Evolutionary conservation across 2,888 invertebrate genomes (phyloP).

Genomic region (Macrostomum cliftonense): DNA sequence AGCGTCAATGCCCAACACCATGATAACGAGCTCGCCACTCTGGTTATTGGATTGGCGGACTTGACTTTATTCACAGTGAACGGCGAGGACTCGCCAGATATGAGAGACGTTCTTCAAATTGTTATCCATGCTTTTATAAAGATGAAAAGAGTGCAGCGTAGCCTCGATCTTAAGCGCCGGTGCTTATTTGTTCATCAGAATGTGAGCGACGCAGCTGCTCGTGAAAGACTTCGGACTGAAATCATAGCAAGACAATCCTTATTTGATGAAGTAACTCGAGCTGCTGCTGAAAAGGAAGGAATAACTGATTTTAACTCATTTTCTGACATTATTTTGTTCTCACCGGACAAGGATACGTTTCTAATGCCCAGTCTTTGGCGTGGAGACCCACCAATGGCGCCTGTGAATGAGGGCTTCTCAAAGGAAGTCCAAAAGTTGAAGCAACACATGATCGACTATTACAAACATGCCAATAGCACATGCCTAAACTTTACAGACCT

Average conservation of each 20-base stretch:
- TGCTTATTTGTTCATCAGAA: constrained; percentile 10
- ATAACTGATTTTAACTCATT: too few relatives aligned
- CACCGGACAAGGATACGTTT: too few relatives aligned
- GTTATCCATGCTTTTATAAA: constrained; percentile 7
- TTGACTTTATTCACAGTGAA: constrained; percentile 7
- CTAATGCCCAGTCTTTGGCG: constrained; percentile 6
- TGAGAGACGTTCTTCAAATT: constrained; percentile 7
- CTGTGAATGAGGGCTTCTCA: constrained; percentile 7
- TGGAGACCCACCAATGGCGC: constrained; percentile 10
- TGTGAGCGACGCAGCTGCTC: neutral
- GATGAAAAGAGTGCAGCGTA: neutral
- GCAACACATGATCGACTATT: neutral
- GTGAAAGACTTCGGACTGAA: too few relatives aligned
- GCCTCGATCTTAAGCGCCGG: too few relatives aligned
- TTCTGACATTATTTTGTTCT: too few relatives aligned
- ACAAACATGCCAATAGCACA: neutral
- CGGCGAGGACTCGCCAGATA: constrained; percentile 4
- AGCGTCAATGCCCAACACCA: neutral
- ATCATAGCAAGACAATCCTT: too few relatives aligned
- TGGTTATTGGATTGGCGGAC: constrained; percentile 8
- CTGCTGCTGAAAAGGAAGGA: too few relatives aligned
- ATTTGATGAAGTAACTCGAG: too few relatives aligned
- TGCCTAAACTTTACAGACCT: neutral
- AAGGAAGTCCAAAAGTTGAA: constrained; percentile 3
- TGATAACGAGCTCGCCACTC: constrained; percentile 8